phyloP scores from a whole-genome alignment of 2,113 vertebrate genomes.

The Semnornis frantzii region DNA sequence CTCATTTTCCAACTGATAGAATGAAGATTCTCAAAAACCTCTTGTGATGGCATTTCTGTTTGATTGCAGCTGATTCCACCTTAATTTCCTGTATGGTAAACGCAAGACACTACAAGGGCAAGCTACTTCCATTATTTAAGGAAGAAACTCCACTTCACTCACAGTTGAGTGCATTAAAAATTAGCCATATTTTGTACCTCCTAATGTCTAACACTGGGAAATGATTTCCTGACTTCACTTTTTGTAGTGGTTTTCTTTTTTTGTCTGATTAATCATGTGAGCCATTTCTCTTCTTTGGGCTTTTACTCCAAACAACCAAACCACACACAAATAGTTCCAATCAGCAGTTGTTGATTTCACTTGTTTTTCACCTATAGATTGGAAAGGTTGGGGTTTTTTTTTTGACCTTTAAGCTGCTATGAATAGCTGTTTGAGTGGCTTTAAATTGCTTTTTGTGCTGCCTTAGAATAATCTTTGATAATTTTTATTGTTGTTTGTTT shows the following conservation, averaged over 20 bases:
- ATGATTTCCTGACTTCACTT: constrained; percentile 16
- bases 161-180: constrained; percentile 30
- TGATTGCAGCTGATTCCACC: constrained; percentile 15
- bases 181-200: not conserved
- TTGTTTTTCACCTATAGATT: constrained; percentile 5
- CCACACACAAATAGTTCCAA: constrained; percentile 10
- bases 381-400: not conserved
- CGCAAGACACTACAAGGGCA: not conserved
- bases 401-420: not conserved
- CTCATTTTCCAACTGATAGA: not conserved
- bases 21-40: not conserved
- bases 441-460: not conserved
- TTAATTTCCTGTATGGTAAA: not conserved
- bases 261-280: not conserved
- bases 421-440: not conserved
- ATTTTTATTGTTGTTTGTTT: not conserved
- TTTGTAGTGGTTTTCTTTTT: not conserved
- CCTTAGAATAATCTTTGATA: not conserved
- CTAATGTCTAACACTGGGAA: not conserved
- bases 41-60: not conserved
- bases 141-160: not conserved
- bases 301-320: constrained; percentile 20
- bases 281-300: not conserved
- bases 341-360: constrained; percentile 21
- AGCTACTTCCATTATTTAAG: not conserved